A percentile compares a stretch with the other conserved stretches of the same genome.
Evolutionary conservation across 2,888 invertebrate genomes (phyloP).

Genomic region (Lycocerus yunnanus): DNA sequence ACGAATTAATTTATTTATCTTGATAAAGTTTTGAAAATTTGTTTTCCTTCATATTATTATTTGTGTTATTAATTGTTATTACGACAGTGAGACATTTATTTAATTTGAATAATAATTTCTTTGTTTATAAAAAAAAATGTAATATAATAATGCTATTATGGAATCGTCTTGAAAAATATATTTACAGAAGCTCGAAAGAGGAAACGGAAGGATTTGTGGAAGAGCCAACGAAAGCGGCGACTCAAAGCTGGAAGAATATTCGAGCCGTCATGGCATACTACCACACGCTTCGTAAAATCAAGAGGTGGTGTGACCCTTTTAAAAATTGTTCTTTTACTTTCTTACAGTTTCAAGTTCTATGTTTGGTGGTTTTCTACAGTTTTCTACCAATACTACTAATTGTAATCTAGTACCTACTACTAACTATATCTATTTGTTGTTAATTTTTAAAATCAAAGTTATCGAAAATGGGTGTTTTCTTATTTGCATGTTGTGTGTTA

Average conservation of each 20-base stretch:
- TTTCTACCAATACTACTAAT: constrained; percentile 21
- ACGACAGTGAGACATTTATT: not conserved
- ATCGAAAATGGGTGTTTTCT: not conserved
- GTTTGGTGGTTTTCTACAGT: constrained; percentile 35
- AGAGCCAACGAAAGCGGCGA: constrained; percentile 45
- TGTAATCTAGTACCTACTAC: constrained; percentile 4
- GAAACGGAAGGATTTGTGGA: constrained; percentile 35
- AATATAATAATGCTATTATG: not conserved
- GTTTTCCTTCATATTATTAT: not conserved
- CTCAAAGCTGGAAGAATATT: constrained; percentile 84
- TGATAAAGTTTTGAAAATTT: not conserved
- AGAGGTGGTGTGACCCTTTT: constrained; percentile 65
- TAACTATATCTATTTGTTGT: constrained; percentile 16
- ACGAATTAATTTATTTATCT: not conserved
- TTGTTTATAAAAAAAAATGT: not conserved
- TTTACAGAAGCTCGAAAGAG: constrained; percentile 37
- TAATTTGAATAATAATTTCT: not conserved
- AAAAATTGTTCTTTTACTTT: constrained; percentile 31
- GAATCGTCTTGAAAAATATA: constrained; percentile 30
- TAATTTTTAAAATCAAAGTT: constrained; percentile 16
- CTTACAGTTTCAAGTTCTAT: constrained; percentile 38
- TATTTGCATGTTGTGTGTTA: not conserved
- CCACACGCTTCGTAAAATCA: constrained; percentile 86
- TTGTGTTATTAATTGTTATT: not conserved
- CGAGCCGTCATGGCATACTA: constrained; percentile 89